phyloP scores from a whole-genome alignment of 1,140 invertebrate species.

The Tachypleus tridentatus region DNA sequence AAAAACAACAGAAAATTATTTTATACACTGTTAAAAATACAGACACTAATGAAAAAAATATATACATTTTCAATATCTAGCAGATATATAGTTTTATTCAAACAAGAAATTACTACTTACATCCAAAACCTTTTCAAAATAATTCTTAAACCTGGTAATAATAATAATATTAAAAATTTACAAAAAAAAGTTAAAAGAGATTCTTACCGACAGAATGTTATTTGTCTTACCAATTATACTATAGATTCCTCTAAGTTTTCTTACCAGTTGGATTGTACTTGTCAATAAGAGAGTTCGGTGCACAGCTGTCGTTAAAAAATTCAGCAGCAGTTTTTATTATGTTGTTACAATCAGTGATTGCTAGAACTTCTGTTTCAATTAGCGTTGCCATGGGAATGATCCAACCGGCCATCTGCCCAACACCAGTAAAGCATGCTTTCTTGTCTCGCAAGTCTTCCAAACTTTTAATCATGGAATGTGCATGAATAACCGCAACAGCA shows the following conservation, averaged over 20 bases:
- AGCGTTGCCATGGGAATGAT: constrained; percentile 61
- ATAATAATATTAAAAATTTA: no score
- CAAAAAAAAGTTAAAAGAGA: no score
- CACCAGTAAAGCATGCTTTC: constrained; percentile 77
- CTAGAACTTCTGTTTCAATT: constrained; percentile 22
- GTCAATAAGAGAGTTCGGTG: constrained; percentile 78
- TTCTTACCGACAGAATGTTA: no score
- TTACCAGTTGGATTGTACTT: constrained; percentile 87
- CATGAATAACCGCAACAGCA: constrained; percentile 72
- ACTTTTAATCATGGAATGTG: constrained; percentile 48
- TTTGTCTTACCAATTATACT: constrained; percentile 2
- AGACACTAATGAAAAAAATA: no score
- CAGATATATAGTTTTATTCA: no score
- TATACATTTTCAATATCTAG: no score
- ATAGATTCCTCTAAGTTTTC: neutral
- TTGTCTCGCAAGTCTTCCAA: constrained; percentile 57
- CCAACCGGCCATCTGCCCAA: constrained; percentile 86
- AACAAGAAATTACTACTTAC: no score
- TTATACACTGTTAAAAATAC: no score
- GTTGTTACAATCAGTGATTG: constrained; percentile 65
- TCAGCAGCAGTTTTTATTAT: constrained; percentile 83
- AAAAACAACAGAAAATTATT: no score
- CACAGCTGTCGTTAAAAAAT: constrained; percentile 83
- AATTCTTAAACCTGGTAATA: no score
- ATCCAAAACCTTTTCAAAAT: no score